These are phyloP conservation scores for Aulostomus chinensis DNA, from an alignment of 2,797 vertebrate species.

Conservation along the genomic window DNA sequence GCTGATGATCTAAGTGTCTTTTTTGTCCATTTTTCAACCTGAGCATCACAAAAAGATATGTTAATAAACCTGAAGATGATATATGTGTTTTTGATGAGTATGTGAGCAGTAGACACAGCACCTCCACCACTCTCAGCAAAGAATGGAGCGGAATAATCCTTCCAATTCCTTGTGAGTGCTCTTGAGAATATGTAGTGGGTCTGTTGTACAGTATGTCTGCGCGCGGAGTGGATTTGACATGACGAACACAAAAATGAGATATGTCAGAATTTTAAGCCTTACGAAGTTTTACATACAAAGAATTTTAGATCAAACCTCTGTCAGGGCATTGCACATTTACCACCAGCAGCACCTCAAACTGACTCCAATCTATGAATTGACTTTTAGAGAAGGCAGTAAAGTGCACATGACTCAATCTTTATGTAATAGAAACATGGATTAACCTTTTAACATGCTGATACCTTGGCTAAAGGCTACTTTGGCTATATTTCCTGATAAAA, in stretches of 20 bases:
- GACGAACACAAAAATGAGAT: conserved; percentile 56
- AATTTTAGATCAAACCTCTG: conserved; percentile 54
- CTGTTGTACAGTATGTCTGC: conserved; percentile 31
- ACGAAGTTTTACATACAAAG: conserved; percentile 53
- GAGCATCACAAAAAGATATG: too few relatives aligned
- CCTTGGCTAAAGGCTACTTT: background rate
- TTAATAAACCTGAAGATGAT: too few relatives aligned
- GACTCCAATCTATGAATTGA: conserved; percentile 35
- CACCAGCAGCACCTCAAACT: conserved; percentile 22
- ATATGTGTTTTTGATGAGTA: conserved; percentile 14
- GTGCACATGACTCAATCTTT: conserved; percentile 21
- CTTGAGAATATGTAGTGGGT: conserved; percentile 49
- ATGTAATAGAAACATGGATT: conserved; percentile 26
- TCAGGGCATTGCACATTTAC: conserved; percentile 23
- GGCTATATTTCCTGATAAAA: conserved; percentile 9
- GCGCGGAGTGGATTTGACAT: conserved; percentile 51
- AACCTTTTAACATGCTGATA: conserved; percentile 16
- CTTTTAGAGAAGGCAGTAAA: conserved; percentile 12
- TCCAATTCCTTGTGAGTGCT: conserved; percentile 31
- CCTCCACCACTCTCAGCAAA: too few relatives aligned
- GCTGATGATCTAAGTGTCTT: too few relatives aligned
- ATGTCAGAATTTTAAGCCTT: conserved; percentile 44
- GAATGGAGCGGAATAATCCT: conserved; percentile 28
- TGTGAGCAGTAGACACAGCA: too few relatives aligned
- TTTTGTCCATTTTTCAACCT: too few relatives aligned